Percentiles rank a stretch among this genome's conserved stretches.
Conservation (phyloP, 2,888 invertebrate genomes). For the Petrolisthes cinctipes region DNA sequence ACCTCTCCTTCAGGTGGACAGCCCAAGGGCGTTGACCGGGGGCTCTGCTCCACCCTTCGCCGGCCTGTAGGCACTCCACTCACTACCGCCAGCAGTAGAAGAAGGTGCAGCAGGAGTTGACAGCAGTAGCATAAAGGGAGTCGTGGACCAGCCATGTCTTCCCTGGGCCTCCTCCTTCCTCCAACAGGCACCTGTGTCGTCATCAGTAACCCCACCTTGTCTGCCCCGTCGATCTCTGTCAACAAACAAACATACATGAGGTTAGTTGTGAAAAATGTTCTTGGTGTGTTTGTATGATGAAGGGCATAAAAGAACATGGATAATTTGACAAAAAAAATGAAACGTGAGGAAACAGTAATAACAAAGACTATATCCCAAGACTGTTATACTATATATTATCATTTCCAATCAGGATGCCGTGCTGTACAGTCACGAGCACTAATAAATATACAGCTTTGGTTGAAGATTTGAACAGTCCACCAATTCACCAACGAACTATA, state of each 20-base stretch:
- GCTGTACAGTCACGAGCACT: too few relatives aligned
- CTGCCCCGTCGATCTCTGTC: neutral
- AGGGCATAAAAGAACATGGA: too few relatives aligned
- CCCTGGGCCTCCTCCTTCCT: too few relatives aligned
- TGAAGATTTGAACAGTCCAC: too few relatives aligned
- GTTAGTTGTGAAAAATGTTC: neutral
- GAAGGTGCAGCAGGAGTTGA: neutral
- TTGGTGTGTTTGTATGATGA: neutral
- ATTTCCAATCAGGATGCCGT: too few relatives aligned
- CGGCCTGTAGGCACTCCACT: neutral
- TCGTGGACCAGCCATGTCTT: neutral
- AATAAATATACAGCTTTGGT: too few relatives aligned
- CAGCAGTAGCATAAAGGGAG: neutral
- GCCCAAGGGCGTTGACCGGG: neutral
- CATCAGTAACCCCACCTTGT: neutral
- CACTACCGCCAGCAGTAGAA: slow-evolving; percentile 9
- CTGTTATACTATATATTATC: too few relatives aligned
- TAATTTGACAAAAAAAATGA: too few relatives aligned
- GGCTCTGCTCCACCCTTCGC: neutral
- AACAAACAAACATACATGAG: neutral
- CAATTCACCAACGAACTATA: too few relatives aligned
- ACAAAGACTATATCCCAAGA: too few relatives aligned
- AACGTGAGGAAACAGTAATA: too few relatives aligned
- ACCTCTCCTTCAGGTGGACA: slow-evolving; percentile 26
- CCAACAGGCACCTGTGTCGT: neutral